phyloP scores from a whole-genome alignment of 2,113 vertebrate species.

The Mohoua ochrocephala region DNA sequence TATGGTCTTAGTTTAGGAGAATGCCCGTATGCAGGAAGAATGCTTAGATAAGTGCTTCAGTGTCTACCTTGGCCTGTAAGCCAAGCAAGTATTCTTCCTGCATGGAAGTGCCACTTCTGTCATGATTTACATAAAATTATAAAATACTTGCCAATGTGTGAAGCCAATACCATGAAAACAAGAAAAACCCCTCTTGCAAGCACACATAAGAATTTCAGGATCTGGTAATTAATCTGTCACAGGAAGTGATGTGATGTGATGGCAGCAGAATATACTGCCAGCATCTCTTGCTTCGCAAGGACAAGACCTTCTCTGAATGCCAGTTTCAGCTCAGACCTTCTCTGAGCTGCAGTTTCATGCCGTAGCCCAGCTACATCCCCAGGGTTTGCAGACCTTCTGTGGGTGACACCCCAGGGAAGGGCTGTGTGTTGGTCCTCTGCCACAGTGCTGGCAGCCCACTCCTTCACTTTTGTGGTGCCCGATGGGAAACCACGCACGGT shows the following conservation, averaged over 20 bases:
- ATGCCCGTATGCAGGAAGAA: background rate
- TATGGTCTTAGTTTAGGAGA: background rate
- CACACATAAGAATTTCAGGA: background rate
- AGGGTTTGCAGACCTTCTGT: background rate
- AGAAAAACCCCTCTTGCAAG: background rate
- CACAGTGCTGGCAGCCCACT: background rate
- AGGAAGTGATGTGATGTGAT: background rate
- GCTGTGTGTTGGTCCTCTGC: background rate
- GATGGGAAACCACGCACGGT: fast-evolving
- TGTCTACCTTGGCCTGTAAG: background rate
- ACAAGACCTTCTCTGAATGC: background rate
- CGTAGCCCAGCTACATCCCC: background rate
- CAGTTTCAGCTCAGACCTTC: background rate
- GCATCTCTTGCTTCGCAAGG: background rate
- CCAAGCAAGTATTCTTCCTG: background rate
- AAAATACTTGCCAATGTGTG: background rate
- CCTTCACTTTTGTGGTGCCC: background rate
- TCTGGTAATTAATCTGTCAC: background rate
- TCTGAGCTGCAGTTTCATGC: background rate
- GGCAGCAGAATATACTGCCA: background rate
- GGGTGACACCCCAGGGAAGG: background rate
- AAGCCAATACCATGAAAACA: background rate
- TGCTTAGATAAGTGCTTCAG: background rate
- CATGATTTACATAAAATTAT: background rate
- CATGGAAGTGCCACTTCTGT: background rate